These are phyloP conservation scores for Acrocyrtus sp. DNA, from an alignment of 2,888 invertebrate genomes.

Conservation along the genomic window DNA sequence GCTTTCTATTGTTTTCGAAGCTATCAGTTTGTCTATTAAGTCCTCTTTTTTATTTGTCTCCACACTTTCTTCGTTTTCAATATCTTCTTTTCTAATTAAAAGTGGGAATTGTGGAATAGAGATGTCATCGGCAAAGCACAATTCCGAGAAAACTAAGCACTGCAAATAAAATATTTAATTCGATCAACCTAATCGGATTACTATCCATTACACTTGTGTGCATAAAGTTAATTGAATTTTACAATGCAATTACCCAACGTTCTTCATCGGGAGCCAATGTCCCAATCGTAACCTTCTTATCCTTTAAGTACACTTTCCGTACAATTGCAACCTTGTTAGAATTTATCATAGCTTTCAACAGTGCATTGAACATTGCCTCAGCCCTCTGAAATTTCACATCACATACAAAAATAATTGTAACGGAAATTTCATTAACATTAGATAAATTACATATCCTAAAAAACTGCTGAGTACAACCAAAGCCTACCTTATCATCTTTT, in stretches of 20 bases:
- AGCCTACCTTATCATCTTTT: slow-evolving; percentile 46
- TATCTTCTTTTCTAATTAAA: slow-evolving; percentile 44
- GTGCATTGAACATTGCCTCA: slow-evolving; percentile 49
- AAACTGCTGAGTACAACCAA: too few relatives aligned
- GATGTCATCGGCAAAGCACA: slow-evolving; percentile 60
- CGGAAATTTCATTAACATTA: slow-evolving; percentile 1
- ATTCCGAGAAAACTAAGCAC: slow-evolving; percentile 55
- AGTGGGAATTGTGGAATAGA: slow-evolving; percentile 54
- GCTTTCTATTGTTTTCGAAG: slow-evolving; percentile 15
- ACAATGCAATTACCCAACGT: slow-evolving; percentile 32
- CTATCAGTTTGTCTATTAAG: slow-evolving; percentile 58
- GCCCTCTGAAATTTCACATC: slow-evolving; percentile 51
- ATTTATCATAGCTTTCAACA: slow-evolving; percentile 49
- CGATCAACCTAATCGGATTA: neutral
- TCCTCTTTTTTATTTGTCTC: slow-evolving; percentile 47
- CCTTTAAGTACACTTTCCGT: slow-evolving; percentile 49
- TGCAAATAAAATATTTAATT: slow-evolving; percentile 34
- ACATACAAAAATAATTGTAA: too few relatives aligned
- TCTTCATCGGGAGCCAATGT: slow-evolving; percentile 52
- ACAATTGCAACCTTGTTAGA: slow-evolving; percentile 55
- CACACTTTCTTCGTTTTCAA: slow-evolving; percentile 16
- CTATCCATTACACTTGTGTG: too few relatives aligned
- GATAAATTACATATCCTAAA: too few relatives aligned
- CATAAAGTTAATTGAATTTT: neutral
- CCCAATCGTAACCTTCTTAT: slow-evolving; percentile 33